Percentiles rank a stretch among this genome's conserved stretches.
Evolutionary conservation across 2,797 vertebrate genomes (phyloP).

Genomic region (Gymnodraco acuticeps): DNA sequence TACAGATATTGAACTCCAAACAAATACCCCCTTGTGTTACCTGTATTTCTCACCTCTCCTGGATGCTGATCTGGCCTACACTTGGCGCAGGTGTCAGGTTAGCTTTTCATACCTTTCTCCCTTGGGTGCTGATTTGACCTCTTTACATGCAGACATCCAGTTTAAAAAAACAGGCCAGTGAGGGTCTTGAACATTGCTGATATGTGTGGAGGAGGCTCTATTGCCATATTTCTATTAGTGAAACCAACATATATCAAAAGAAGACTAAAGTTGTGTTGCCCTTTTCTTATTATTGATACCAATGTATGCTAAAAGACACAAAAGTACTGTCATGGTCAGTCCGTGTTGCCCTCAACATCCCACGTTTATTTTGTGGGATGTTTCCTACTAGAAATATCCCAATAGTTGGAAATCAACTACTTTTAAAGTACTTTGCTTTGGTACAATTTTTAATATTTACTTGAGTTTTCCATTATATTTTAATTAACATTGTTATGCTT

Average conservation of each 20-base stretch:
- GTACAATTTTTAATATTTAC: not conserved
- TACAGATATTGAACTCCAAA: not conserved
- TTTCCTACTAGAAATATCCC: not conserved
- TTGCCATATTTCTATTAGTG: not conserved
- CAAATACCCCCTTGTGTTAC: not conserved
- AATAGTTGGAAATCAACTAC: not conserved
- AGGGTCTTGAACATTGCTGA: not conserved
- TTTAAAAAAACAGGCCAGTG: not conserved
- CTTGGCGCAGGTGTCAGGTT: conserved; percentile 7
- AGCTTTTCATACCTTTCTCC: conserved; percentile 5
- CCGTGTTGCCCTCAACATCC: not conserved
- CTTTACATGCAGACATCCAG: not conserved
- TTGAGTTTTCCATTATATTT: no score
- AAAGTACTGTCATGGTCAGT: not conserved
- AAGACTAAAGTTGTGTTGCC: not conserved
- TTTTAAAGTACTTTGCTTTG: not conserved
- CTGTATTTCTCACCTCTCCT: conserved; percentile 24
- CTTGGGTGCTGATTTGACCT: conserved; percentile 8
- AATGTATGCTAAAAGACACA: not conserved
- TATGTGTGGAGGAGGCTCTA: not conserved
- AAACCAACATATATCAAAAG: conserved; percentile 3
- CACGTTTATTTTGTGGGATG: not conserved
- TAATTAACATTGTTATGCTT: not conserved
- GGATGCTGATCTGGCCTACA: conserved; percentile 27
- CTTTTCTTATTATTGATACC: not conserved